Base-by-base conservation (phyloP, 2,888 invertebrate genomes). In the Asteroscopus sphinx region DNA sequence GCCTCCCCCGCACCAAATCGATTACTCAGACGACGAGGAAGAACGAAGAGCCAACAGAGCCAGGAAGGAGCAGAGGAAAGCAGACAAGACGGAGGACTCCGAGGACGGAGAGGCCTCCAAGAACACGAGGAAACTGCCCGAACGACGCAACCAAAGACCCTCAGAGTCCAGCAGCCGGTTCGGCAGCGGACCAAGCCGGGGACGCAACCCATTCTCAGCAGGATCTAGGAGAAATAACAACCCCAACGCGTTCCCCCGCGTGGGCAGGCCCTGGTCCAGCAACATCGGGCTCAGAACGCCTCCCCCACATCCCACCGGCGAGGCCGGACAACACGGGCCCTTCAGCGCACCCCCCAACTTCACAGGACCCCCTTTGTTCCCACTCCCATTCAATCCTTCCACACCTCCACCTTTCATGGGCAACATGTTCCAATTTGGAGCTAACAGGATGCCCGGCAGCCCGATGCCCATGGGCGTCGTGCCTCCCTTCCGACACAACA, bases 11-110 rank as follows among this genome's bases (percentile, higher is more conserved):
- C 95, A 95, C 76, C 95, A 95, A 67, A 73, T 96, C 0, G 98
- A 98, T 26, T 98, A 95, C 88, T 99, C 98, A 0, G 98, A 98
- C 84, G 99, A 99, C 83, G 99, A 99, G 79, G 95, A 96, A 59
- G 98, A 98, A 81, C 94, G 95, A 12, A 83, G 86, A 57, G 95
- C 95, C 0, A 92, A 90, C 51, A 83, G 81, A 51, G 85, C 91
- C 2, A 73, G 90, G 46, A 87, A 85, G 57, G 87, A 92, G 48
- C 85, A 85, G 64, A 83, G 88, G 12, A 64, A 15, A 30, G 17
- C 36, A 28, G 83, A 77, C 30, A 83, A 62, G 51, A 76, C 77
- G 8, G 82, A 84, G n/a, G 80, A 82, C 5, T 71, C 77, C 0
- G 82, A 83, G n/a, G 82, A 79, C 48, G 89, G 88, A 0, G 92